phyloP scores from a whole-genome alignment of 2,888 invertebrate genomes.

The Drosophila mayaguana region DNA sequence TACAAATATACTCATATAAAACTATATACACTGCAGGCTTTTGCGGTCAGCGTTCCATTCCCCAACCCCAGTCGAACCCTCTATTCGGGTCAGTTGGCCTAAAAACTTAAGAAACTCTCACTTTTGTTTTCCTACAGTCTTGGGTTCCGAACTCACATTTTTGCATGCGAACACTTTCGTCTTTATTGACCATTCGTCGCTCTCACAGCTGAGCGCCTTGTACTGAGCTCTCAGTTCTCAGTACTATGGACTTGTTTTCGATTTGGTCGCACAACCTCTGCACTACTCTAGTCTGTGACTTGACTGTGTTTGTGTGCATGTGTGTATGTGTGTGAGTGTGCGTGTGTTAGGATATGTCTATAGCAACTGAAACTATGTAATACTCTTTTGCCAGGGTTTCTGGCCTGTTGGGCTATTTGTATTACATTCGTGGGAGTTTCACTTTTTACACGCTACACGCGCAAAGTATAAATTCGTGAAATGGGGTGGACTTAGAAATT shows the following conservation, averaged over 20 bases:
- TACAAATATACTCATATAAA: conserved; percentile 46
- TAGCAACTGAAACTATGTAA: conserved; percentile 34
- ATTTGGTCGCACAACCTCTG: conserved; percentile 23
- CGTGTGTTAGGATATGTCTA: conserved; percentile 9
- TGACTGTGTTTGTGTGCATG: not conserved
- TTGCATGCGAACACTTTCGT: conserved; percentile 73
- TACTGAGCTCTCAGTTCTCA: conserved; percentile 11
- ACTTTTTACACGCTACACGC: conserved; percentile 54
- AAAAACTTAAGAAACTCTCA: conserved; percentile 61
- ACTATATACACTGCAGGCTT: conserved; percentile 62
- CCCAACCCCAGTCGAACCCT: conserved; percentile 20
- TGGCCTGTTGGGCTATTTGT: conserved; percentile 40
- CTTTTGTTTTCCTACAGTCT: conserved; percentile 51
- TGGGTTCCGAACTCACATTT: conserved; percentile 51
- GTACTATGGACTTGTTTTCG: conserved; percentile 29
- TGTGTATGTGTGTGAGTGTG: not conserved
- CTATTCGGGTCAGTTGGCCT: conserved; percentile 67
- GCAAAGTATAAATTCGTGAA: conserved; percentile 48
- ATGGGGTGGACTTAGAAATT: conserved; percentile 33
- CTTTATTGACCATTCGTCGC: conserved; percentile 30
- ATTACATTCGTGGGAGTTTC: conserved; percentile 53
- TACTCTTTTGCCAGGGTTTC: conserved; percentile 32
- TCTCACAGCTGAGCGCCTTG: conserved; percentile 9
- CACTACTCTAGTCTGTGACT: not conserved
- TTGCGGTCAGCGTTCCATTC: conserved; percentile 65